A percentile compares a stretch with the other conserved stretches of the same genome.
Evolutionary conservation across 2,888 invertebrate species (phyloP).

Genomic region (Nomada flava): DNA sequence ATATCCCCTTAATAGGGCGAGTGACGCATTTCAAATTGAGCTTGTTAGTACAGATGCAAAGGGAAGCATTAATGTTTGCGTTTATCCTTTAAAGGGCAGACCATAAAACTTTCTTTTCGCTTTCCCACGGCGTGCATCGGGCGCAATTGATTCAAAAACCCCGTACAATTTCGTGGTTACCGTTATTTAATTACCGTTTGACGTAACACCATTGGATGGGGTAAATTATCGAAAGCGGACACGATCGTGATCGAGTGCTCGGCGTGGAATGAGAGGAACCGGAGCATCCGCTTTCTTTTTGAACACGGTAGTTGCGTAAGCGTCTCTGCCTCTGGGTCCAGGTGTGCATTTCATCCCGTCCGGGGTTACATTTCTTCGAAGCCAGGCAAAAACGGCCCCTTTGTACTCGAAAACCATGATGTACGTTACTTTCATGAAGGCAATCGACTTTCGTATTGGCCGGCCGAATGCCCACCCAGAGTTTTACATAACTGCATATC

Average conservation of each 20-base stretch:
- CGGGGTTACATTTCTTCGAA: background rate
- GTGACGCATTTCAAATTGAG: background rate
- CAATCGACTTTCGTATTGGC: constrained; percentile 22
- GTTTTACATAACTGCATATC: constrained; percentile 45
- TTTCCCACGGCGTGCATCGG: too few relatives aligned
- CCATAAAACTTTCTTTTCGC: too few relatives aligned
- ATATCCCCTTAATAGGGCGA: background rate
- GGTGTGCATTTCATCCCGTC: constrained; percentile 2
- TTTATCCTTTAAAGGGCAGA: constrained; percentile 1
- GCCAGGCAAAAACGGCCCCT: background rate
- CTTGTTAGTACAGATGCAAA: background rate
- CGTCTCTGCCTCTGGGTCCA: background rate
- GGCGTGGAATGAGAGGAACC: constrained; percentile 32
- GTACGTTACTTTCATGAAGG: constrained; percentile 1
- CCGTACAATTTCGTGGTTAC: too few relatives aligned
- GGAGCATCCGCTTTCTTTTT: constrained; percentile 48
- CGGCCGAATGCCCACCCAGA: background rate
- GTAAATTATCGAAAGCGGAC: too few relatives aligned
- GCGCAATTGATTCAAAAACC: too few relatives aligned
- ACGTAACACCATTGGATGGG: too few relatives aligned
- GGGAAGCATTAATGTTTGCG: background rate
- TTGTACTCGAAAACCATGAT: constrained; percentile 1
- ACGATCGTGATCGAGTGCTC: background rate
- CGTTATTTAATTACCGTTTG: too few relatives aligned
- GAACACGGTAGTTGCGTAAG: constrained; percentile 9